Base-by-base conservation (phyloP, 2,888 invertebrate species). In the Pilophorus perplexus region DNA sequence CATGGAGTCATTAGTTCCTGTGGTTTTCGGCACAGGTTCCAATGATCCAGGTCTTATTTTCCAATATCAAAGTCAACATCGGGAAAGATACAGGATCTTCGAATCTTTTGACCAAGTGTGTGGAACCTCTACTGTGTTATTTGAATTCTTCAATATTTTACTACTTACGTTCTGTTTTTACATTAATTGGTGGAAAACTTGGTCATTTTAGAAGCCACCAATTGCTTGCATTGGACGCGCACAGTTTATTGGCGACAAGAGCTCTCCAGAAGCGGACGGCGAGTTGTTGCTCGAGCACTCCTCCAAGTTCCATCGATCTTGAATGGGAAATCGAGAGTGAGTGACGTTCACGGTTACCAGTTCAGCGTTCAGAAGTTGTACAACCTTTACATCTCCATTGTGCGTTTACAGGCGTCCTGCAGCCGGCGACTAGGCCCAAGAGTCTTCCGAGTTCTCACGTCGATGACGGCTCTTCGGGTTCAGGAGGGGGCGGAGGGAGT, bases 271-370 rank as follows among this genome's bases (percentile, higher is more conserved):
- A 65, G 37, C 54, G 69, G 25, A 62, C 68, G 22, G 50, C 67
- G 16, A 71, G 70, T 48, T 69, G 67, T 42, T 66, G 67, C n/a
- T 71, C 71, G 2, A 82, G 82, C 38, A 85, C 85, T 25, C 82
- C 85, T 27, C 83, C 82, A n/a, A 85, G 85, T 72, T 86, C 86
- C 3, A 75, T 86, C 66, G 86, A 86, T 74, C 77, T 86, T 65
- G 86, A 86, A 76, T 86, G 86, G 86, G 86, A 86, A 76, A 84
- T 85, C 73, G 86, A 86, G 78, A 79, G 79, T 71, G 52, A 52
- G 62, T 33, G 6, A n/a, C n/a, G n/a, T n/a, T n/a, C n/a, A n/a
- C n/a, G n/a, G n/a, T n/a, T n/a, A n/a, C n/a, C n/a, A n/a, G n/a
- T n/a, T n/a, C n/a, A n/a, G n/a, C n/a, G n/a, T n/a, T n/a, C n/a